These are phyloP conservation scores for Pitangus sulphuratus DNA, from an alignment of 2,797 vertebrate genomes.

Conservation along the genomic window DNA sequence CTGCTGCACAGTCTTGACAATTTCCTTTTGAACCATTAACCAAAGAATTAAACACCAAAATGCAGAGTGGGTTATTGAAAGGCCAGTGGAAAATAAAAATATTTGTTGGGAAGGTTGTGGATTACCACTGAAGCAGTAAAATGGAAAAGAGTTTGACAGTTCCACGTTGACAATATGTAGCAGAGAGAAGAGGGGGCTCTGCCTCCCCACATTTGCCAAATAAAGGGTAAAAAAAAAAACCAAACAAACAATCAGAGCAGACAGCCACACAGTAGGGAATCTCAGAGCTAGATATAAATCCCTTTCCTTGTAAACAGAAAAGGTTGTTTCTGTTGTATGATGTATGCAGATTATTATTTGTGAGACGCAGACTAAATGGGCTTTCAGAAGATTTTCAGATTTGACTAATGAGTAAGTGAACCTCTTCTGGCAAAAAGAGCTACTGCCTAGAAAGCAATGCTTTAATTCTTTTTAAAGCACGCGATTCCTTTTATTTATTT, in stretches of 20 bases:
- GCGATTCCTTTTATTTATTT: not conserved
- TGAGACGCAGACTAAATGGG: not conserved
- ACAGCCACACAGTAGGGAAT: not conserved
- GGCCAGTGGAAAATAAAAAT: not conserved
- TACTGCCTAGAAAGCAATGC: not conserved
- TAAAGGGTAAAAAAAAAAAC: not conserved
- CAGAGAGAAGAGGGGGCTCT: not conserved
- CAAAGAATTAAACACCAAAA: not conserved
- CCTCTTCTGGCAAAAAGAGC: not conserved
- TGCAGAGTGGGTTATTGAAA: not conserved
- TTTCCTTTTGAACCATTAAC: not conserved
- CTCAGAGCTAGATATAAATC: not conserved
- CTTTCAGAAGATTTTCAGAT: not conserved
- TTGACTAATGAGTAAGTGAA: not conserved
- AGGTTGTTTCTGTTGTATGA: not conserved
- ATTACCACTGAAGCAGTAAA: not conserved
- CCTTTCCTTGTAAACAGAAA: not conserved
- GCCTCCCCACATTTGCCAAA: not conserved
- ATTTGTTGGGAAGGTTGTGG: not conserved
- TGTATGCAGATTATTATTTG: not conserved
- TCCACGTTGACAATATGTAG: not conserved
- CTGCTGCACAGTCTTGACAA: not conserved
- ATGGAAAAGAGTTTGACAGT: not conserved
- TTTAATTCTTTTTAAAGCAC: not conserved
- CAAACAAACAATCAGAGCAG: not conserved